Percentiles rank a stretch among this genome's conserved stretches.
These are phyloP conservation scores for Molothrus aeneus DNA, from an alignment of 2,797 vertebrate species.

Conservation along the genomic window DNA sequence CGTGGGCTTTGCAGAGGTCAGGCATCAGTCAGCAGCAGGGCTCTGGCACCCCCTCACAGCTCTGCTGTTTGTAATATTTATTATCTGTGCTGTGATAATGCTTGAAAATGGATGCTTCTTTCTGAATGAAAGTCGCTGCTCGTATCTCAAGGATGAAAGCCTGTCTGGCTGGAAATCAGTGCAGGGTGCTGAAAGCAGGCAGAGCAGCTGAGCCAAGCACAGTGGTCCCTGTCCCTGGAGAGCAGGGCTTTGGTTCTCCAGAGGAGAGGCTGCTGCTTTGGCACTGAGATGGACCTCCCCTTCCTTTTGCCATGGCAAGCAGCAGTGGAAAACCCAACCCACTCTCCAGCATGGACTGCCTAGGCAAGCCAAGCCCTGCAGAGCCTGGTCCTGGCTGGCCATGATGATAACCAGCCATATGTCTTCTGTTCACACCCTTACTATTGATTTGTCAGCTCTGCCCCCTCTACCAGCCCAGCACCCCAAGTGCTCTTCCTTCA, in stretches of 20 bases:
- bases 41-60: conserved; percentile 1
- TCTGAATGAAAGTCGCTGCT: conserved; percentile 26
- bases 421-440: background rate
- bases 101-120: conserved; percentile 17
- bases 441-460: background rate
- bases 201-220: background rate
- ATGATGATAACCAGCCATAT: background rate
- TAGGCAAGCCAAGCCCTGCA: background rate
- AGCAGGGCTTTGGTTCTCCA: background rate
- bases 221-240: background rate
- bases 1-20: background rate
- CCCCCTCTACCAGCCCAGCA: background rate
- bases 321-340: background rate
- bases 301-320: background rate
- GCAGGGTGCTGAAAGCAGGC: background rate
- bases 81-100: background rate
- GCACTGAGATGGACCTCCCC: background rate
- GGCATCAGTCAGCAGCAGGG: background rate
- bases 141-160: conserved; percentile 48
- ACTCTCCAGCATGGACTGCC: background rate
- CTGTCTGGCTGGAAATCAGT: conserved; percentile 28
- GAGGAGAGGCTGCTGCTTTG: background rate
- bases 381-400: background rate
- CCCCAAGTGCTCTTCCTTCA: background rate
- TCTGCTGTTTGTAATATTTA: conserved; percentile 17